Evolutionary conservation across 1,140 invertebrate species (phyloP), one percentile per base, ranked within the genome.

Genomic region (Bactericera cockerelli): DNA sequence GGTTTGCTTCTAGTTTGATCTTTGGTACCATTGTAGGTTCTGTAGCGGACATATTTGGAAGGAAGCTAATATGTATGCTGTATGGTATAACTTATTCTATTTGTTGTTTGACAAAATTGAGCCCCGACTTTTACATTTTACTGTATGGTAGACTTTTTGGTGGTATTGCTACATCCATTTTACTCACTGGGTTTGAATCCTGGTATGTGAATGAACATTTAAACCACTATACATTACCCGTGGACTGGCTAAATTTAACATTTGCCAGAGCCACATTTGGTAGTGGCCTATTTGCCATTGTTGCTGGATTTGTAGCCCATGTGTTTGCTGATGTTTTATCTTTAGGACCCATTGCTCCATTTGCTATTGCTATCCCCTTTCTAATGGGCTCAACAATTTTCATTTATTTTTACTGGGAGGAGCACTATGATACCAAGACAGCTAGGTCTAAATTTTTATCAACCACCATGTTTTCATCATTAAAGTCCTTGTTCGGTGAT

Each of bases 101-200:
- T 2, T 79, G 79, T 26, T 85, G 82, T 65, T 65, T 83, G 56
- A 76, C 72, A 28, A 82, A 82, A 61, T 55, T 63, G 10, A 63
- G 55, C 33, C 62, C 70, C 1, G 68, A 69, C 61, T 77, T 72
- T 65, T 63, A 63, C 54, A 62, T 75, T 59, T 66, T 78, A 3
- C 70, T 82, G 66, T 16, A 78, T 31, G 80, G 81, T 10, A 71
- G 82, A 14, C 66, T 84, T 14, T 71, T 84, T 31, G 81, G 83
- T 28, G 83, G 83, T 2, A 78, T 82, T 61, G 79, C 83, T 1
- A 84, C 82, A 1, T 83, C 81, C 0, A 82, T 86, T 59, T 69
- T 86, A 0, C 86, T 81, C 67, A 82, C 81, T 28, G 79, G 80
- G 2, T 86, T 85, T 69, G 83, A 86, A 70, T 81, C 82, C 0